These are phyloP conservation scores for Prionailurus bengalensis DNA, from an alignment of 2,113 vertebrate species.

Conservation along the genomic window DNA sequence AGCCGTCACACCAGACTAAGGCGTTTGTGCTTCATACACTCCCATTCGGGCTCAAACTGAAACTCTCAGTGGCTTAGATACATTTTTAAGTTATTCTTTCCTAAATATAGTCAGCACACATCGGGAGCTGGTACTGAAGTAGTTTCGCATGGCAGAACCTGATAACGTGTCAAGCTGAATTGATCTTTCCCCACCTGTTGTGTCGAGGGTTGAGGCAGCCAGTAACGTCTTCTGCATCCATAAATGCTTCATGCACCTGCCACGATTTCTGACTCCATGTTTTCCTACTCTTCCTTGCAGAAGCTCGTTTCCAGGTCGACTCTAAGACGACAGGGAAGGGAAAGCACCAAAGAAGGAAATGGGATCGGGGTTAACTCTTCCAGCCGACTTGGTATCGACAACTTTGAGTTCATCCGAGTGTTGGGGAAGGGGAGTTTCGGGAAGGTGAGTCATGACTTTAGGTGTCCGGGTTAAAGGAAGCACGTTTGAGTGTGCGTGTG, in stretches of 20 bases:
- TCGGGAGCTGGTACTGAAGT: background rate
- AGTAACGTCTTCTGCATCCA: background rate
- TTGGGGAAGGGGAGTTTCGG: constrained; percentile 99
- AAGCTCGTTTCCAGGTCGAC: constrained; percentile 86
- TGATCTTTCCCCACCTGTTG: background rate
- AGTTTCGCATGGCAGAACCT: background rate
- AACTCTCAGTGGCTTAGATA: background rate
- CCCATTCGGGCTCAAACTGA: background rate
- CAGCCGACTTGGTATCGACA: constrained; percentile 90
- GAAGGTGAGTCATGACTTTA: constrained; percentile 90
- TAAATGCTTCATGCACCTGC: accelerated
- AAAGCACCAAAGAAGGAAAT: constrained; percentile 77
- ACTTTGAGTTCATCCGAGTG: constrained; percentile 96
- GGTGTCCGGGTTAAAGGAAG: background rate
- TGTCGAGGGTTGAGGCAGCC: background rate
- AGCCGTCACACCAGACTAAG: background rate
- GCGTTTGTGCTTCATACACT: accelerated
- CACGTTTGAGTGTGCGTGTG: accelerated
- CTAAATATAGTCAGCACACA: background rate
- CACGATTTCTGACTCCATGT: background rate
- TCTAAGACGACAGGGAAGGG: constrained; percentile 86
- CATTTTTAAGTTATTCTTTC: background rate
- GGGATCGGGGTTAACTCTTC: constrained; percentile 76
- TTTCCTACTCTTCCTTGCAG: constrained; percentile 75
- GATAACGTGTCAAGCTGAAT: background rate